These are phyloP conservation scores for Trididemnum clinides DNA, from an alignment of 23 tunicate species.

Conservation along the genomic window DNA sequence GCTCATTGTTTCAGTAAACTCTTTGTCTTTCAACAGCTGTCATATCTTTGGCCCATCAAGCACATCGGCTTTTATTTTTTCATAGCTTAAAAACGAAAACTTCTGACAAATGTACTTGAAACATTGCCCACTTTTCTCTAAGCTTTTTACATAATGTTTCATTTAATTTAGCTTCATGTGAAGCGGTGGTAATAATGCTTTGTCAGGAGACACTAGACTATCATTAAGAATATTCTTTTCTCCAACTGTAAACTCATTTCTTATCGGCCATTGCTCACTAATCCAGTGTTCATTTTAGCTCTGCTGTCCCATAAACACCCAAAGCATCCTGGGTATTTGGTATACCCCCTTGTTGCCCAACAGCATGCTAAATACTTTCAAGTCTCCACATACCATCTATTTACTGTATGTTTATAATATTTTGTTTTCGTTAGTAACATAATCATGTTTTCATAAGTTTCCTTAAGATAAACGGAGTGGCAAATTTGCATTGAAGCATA, in stretches of 20 bases:
- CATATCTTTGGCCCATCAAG: no score
- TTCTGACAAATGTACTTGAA: no score
- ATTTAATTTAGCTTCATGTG: no score
- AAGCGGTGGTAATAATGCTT: no score
- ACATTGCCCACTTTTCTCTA: no score
- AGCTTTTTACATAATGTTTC: no score
- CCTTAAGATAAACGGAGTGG: conserved; percentile 10
- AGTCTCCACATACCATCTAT: conserved; percentile 21
- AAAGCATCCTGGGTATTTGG: conserved; percentile 20
- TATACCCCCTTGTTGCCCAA: conserved; percentile 1
- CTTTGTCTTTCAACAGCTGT: no score
- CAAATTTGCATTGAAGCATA: conserved; percentile 19
- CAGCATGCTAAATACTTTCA: conserved; percentile 12
- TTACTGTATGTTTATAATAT: background rate
- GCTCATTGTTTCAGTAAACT: no score
- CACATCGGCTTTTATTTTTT: no score
- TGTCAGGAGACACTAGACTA: background rate
- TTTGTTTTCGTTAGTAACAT: background rate
- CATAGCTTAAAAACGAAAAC: no score
- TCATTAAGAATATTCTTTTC: conserved; percentile 14
- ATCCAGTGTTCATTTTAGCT: conserved; percentile 17
- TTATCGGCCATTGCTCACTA: background rate
- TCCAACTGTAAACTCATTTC: conserved; percentile 2
- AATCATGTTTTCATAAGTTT: conserved; percentile 22
- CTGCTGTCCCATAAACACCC: background rate